Evolutionary conservation across 2,113 vertebrate genomes (phyloP).

Genomic region (Colistium nudipinnis): DNA sequence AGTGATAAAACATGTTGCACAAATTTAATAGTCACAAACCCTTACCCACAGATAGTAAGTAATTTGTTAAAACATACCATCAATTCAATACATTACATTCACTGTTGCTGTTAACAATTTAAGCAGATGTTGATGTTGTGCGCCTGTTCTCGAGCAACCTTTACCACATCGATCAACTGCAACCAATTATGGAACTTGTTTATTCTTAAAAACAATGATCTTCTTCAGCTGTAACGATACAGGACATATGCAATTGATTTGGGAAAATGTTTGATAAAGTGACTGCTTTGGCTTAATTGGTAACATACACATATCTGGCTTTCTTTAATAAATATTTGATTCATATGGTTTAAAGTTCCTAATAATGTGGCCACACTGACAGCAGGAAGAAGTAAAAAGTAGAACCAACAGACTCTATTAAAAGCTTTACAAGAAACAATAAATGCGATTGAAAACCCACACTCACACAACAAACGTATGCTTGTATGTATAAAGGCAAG

Average conservation of each 20-base stretch:
- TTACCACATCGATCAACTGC: conserved; percentile 1
- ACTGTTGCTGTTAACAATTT: conserved; percentile 21
- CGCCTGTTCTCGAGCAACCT: background rate
- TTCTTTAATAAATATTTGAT: background rate
- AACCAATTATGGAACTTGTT: conserved; percentile 13
- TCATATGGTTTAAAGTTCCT: background rate
- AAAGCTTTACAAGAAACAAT: background rate
- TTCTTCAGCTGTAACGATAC: conserved; percentile 4
- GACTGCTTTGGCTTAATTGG: background rate
- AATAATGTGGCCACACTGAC: background rate
- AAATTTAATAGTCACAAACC: conserved; percentile 1
- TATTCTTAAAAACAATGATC: conserved; percentile 11
- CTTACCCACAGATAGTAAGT: background rate
- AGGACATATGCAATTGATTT: conserved; percentile 14
- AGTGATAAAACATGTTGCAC: background rate
- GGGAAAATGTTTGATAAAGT: conserved; percentile 6
- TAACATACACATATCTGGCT: background rate
- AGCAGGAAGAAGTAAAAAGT: background rate
- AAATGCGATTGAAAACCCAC: background rate
- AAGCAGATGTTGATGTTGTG: conserved; percentile 2
- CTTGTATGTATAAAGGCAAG: too few relatives aligned
- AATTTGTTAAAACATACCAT: conserved; percentile 1
- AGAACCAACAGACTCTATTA: background rate
- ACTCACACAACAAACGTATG: too few relatives aligned
- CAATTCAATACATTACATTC: conserved; percentile 1